phyloP scores from a whole-genome alignment of 2,113 vertebrate species.

The Polypterus bichir region DNA sequence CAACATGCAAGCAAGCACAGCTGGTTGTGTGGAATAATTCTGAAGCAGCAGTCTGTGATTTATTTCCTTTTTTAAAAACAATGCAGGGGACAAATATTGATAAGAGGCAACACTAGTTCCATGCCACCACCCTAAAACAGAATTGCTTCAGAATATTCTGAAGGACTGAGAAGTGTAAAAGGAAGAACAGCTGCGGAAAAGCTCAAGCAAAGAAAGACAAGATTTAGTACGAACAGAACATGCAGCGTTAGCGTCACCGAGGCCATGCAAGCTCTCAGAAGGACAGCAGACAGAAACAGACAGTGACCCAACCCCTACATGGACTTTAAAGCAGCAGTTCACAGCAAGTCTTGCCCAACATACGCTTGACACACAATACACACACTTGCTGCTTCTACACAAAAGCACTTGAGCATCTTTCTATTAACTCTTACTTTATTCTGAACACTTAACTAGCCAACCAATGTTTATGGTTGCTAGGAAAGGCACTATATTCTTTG shows the following conservation, averaged over 20 bases:
- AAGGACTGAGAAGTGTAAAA: conserved; percentile 76
- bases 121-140: conserved; percentile 99
- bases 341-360: too few species aligned
- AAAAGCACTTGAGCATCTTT: too few species aligned
- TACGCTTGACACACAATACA: too few species aligned
- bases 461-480: too few species aligned
- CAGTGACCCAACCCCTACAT: background rate
- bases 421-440: too few species aligned
- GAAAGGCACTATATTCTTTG: too few species aligned
- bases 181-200: conserved; percentile 76
- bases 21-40: conserved; percentile 56
- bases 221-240: conserved; percentile 30
- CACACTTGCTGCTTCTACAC: too few species aligned
- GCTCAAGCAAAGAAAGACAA: conserved; percentile 72
- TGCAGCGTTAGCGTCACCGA: conserved; percentile 37
- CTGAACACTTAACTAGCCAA: too few species aligned
- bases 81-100: conserved; percentile 76
- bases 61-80: too few species aligned
- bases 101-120: conserved; percentile 98
- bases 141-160: conserved; percentile 99
- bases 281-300: background rate
- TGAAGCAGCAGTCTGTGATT: conserved; percentile 81
- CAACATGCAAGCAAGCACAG: conserved; percentile 63
- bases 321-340: background rate
- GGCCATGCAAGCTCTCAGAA: conserved; percentile 58